Conservation (phyloP, 2,113 vertebrate species). For the Rhegmatorhina hoffmannsi region DNA sequence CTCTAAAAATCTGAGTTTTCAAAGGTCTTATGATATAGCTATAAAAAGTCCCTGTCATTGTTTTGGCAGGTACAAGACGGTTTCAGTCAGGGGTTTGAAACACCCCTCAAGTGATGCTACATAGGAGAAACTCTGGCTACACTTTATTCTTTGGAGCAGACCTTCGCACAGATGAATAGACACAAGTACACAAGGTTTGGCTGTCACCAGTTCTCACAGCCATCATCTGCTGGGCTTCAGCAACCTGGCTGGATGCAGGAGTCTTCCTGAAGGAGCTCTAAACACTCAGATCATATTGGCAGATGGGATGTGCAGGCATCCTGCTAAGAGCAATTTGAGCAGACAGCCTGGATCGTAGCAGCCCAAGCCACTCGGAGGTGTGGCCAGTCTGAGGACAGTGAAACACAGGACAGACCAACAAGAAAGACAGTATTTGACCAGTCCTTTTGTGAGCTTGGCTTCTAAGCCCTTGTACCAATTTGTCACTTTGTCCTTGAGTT, state of each 20-base stretch:
- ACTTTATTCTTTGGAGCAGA: background rate
- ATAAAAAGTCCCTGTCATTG: background rate
- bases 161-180: background rate
- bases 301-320: background rate
- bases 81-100: background rate
- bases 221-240: background rate
- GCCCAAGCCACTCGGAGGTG: background rate
- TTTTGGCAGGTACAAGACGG: slow-evolving; percentile 20
- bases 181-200: background rate
- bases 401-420: background rate
- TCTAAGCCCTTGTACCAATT: background rate
- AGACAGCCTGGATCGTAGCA: background rate
- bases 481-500: background rate
- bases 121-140: background rate
- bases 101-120: background rate
- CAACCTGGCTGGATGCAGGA: background rate
- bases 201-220: background rate
- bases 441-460: background rate
- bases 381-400: background rate
- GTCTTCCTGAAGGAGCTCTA: background rate
- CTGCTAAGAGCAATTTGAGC: background rate
- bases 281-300: background rate
- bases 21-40: background rate
- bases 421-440: background rate
- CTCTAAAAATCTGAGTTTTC: background rate